Evolutionary conservation across 2,797 vertebrate species (phyloP).

Genomic region (Fistularia commersonii): DNA sequence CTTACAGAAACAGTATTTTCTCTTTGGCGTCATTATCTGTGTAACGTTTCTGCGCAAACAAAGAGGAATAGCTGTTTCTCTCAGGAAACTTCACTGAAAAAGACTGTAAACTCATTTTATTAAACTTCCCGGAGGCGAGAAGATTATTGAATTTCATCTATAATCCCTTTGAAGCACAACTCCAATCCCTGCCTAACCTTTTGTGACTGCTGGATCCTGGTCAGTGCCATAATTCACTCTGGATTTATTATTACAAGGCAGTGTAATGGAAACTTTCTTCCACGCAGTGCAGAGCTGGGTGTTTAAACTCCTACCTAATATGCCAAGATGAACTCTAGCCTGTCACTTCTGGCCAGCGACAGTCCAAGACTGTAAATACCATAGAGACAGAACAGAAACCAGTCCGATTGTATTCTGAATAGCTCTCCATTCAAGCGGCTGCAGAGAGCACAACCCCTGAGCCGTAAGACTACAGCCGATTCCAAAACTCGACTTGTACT

Average conservation of each 20-base stretch:
- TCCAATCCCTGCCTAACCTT: background rate
- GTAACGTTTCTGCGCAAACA: no score
- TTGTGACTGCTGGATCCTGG: background rate
- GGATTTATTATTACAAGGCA: background rate
- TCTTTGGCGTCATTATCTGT: no score
- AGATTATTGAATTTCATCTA: constrained; percentile 1
- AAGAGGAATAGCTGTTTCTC: no score
- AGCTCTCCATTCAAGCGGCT: no score
- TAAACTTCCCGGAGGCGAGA: background rate
- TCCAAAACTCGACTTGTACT: no score
- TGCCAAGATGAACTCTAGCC: background rate
- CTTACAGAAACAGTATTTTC: no score
- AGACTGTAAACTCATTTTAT: no score
- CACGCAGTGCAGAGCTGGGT: background rate
- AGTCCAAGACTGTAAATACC: no score
- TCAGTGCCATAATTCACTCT: background rate
- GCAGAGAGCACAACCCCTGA: no score
- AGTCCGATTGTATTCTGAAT: background rate
- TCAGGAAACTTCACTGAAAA: no score
- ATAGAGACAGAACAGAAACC: background rate
- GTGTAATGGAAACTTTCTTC: constrained; percentile 13
- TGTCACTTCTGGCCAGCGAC: no score
- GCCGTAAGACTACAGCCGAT: no score
- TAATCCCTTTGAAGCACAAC: constrained; percentile 5
- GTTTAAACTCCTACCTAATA: constrained; percentile 6